A percentile compares a stretch with the other conserved stretches of the same genome.
Conservation (phyloP, 2,113 vertebrate species). For the Neomonachus schauinslandi region DNA sequence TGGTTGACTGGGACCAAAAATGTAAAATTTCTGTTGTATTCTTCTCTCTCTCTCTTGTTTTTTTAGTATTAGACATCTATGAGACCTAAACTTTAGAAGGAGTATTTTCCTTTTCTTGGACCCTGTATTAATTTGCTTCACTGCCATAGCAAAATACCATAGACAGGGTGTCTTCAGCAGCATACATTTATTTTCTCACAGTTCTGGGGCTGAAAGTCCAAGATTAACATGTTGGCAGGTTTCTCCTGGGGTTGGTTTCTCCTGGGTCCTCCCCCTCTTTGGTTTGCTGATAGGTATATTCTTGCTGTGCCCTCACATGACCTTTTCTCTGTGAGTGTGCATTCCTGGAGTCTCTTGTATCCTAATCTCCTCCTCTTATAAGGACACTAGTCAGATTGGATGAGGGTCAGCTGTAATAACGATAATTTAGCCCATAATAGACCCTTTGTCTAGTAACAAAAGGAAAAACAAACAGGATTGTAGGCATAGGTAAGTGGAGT, state of each 20-base stretch:
- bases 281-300: not conserved
- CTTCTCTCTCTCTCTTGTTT: not conserved
- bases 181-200: not conserved
- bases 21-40: not conserved
- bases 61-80: not conserved
- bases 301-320: not conserved
- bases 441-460: not conserved
- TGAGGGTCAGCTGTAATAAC: not conserved
- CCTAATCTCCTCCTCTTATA: not conserved
- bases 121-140: not conserved
- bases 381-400: not conserved
- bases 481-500: not conserved
- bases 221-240: no score
- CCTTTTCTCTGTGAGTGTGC: not conserved
- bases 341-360: not conserved
- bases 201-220: not conserved
- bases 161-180: not conserved
- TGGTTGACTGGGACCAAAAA: not conserved
- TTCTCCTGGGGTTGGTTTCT: not conserved
- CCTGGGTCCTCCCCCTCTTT: not conserved
- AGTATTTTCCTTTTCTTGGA: not conserved
- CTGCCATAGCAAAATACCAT: not conserved
- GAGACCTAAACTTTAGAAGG: not conserved
- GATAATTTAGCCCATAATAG: not conserved
- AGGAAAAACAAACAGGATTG: not conserved